phyloP scores from a whole-genome alignment of 2,888 invertebrate genomes.

The Cataglyphis rosenhaueri region DNA sequence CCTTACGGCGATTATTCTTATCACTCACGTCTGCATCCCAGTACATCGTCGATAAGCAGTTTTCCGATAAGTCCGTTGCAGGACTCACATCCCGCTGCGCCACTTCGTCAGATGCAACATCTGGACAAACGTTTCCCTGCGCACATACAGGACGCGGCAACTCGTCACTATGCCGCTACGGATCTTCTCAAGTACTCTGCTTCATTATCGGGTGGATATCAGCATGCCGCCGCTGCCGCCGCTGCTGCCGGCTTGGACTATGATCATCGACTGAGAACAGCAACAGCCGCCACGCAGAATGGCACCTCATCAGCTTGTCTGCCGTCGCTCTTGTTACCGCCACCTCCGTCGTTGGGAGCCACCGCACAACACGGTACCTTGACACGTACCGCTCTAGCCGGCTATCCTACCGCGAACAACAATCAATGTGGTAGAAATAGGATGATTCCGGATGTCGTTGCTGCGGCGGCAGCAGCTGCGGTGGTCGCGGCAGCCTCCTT shows the following conservation, averaged over 20 bases:
- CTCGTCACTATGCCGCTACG: conserved; percentile 51
- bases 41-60: conserved; percentile 47
- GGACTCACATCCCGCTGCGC: conserved; percentile 42
- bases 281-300: conserved; percentile 36
- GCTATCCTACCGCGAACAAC: conserved; percentile 47
- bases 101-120: conserved; percentile 62
- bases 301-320: conserved; percentile 40
- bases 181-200: conserved; percentile 62
- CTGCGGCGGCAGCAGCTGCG: conserved; percentile 76
- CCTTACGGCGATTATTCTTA: conserved; percentile 65
- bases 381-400: conserved; percentile 31
- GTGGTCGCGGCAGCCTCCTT: conserved; percentile 71
- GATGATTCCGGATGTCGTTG: conserved; percentile 73
- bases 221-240: conserved; percentile 29
- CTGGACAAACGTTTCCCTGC: conserved; percentile 62
- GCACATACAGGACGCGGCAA: conserved; percentile 54
- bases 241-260: conserved; percentile 37
- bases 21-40: conserved; percentile 65
- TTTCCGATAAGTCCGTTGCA: conserved; percentile 65
- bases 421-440: conserved; percentile 61
- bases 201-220: conserved; percentile 36
- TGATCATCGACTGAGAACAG: conserved; percentile 55
- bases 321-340: conserved; percentile 55
- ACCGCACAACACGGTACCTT: conserved; percentile 54
- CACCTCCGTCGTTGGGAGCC: conserved; percentile 30